Base-by-base conservation (phyloP, 2,888 invertebrate species). In the Macrophya annulata region DNA sequence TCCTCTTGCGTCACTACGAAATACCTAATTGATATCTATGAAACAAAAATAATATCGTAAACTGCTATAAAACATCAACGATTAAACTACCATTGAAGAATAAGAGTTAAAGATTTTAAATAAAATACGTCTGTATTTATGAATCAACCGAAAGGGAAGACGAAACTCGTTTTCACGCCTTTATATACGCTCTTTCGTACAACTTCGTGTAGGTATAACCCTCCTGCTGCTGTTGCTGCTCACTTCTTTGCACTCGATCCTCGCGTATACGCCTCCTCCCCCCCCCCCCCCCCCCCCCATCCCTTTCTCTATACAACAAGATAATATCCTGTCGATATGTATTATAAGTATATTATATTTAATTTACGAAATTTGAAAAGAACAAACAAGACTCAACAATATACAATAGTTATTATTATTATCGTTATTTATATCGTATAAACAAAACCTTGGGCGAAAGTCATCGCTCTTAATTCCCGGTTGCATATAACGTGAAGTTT, bases 401-500 rank as follows among this genome's bases (percentile, higher is more conserved):
- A 17, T 37, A 21, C 9, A n/a, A 17, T 43, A 6, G 37, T 17
- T 43, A 21, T 21, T 10, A 43, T n/a, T 40, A 31, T 31, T n/a
- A 17, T n/a, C 25, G 4, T 21, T 3, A 4, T 10, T 6, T 25
- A 9, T 62, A 4, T 8, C 21, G 2, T 12, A 21, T n/a, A n/a
- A n/a, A n/a, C n/a, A n/a, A n/a, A 21, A 72, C 21, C 12, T 72
- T 43, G 6, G 72, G 45, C 72, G 37, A 72, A 43, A 72, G n/a
- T 21, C 21, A 4, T 79, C 79, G 79, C 43, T 40, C 72, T 72
- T 72, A 8, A 55, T 68, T 79, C 51, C 85, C 31, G 31, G 43
- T 31, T 68, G 71, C 40, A 37, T 43, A 65, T 83, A 77, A 62
- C 83, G 85, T 84, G 88, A 86, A 84, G 68, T 65, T 82, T 74